These are phyloP conservation scores for Heteractis magnifica DNA, from an alignment of 92 coral and sea anemone genomes.

Conservation along the genomic window DNA sequence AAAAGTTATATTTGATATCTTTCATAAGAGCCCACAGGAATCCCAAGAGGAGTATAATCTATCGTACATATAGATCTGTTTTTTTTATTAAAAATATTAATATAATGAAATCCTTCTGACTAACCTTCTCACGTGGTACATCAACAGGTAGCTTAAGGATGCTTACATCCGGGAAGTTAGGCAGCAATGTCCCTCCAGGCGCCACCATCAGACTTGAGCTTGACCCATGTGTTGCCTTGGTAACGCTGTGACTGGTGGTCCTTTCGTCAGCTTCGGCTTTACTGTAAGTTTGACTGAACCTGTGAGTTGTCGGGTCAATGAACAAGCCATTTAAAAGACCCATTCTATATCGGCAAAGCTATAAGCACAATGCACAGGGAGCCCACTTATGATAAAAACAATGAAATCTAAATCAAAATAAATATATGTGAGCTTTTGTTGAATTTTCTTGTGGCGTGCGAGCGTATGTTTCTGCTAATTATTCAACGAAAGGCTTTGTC, in stretches of 20 bases:
- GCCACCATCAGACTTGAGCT: constrained; percentile 70
- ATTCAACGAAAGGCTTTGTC: too few relatives aligned
- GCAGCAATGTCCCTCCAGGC: constrained; percentile 93
- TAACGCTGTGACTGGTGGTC: constrained; percentile 45
- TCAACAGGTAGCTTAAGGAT: constrained; percentile 71
- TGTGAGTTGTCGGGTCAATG: constrained; percentile 3
- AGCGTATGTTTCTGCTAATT: too few relatives aligned
- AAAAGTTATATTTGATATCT: background rate
- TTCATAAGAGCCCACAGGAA: too few relatives aligned
- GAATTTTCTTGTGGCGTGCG: too few relatives aligned
- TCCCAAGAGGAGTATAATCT: too few relatives aligned
- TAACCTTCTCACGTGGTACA: constrained; percentile 89
- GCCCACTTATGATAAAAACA: background rate
- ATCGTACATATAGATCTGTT: too few relatives aligned
- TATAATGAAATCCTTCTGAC: background rate
- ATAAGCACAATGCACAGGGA: background rate
- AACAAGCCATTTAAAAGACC: background rate
- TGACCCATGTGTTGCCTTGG: constrained; percentile 69
- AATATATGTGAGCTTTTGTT: too few relatives aligned
- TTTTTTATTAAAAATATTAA: background rate
- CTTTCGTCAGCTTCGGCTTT: constrained; percentile 79
- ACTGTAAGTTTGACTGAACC: constrained; percentile 89
- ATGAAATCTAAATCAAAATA: too few relatives aligned
- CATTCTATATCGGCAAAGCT: background rate
- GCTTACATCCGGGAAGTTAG: constrained; percentile 87